These are phyloP conservation scores for Achlya flavicornis DNA, from an alignment of 2,888 invertebrate species.

Conservation along the genomic window DNA sequence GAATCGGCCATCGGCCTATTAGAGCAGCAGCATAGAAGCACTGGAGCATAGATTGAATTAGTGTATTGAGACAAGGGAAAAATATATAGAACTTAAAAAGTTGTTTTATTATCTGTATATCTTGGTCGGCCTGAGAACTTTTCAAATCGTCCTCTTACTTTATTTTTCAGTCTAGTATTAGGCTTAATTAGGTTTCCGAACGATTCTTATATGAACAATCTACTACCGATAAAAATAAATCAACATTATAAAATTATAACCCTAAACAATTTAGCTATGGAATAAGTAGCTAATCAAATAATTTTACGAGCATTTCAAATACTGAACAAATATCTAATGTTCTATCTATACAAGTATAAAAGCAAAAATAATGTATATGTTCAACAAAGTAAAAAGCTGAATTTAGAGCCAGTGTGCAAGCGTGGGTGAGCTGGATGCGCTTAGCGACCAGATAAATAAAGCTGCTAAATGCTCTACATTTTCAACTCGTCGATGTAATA, in stretches of 20 bases:
- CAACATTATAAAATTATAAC: background rate
- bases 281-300: background rate
- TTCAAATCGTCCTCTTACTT: no score
- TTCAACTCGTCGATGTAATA: slow-evolving; percentile 45
- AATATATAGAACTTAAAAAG: no score
- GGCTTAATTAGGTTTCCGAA: no score
- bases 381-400: slow-evolving; percentile 42
- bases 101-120: no score
- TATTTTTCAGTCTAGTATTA: no score
- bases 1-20: no score
- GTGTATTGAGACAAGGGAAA: no score
- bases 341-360: background rate
- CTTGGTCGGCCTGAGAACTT: no score
- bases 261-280: background rate
- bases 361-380: background rate
- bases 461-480: slow-evolving; percentile 56
- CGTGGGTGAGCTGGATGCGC: slow-evolving; percentile 63
- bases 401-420: slow-evolving; percentile 54
- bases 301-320: background rate
- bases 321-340: background rate
- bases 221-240: no score
- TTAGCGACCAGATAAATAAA: slow-evolving; percentile 68
- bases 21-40: no score
- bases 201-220: no score
- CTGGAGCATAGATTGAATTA: no score